Evolutionary conservation across 2,888 invertebrate genomes (phyloP), one percentile per base, ranked within the genome.

Genomic region (Tetranychus truncatus): DNA sequence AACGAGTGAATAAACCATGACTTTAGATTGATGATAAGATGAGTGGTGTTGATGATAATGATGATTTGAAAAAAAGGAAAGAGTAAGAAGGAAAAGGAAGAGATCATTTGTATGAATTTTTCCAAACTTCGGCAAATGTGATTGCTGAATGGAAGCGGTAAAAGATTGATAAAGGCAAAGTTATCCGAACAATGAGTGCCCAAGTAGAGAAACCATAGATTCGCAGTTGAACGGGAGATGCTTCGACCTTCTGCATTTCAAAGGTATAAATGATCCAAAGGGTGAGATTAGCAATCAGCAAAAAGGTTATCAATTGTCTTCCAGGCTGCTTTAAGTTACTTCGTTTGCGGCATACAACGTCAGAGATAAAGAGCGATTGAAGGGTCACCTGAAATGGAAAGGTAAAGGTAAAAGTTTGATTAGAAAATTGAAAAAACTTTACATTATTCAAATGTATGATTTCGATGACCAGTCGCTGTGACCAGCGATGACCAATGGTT

Each of bases 181-280:
- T 92, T 81, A 94, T 88, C 81, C 94, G 90, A 83, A 93, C 92
- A 73, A 95, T 90, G 79, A 95, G 88, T 75, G 92, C 89, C 95
- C 95, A 95, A 78, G 94, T 89, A 78, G 92, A 87, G 82, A 89
- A 91, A 75, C 95, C 95, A 82, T 94, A 95, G 85, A 94, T 93
- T 80, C 92, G 89, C 81, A 92, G 86, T 81, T 85, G 85, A 34
- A 86, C 84, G 79, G 94, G 94, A 85, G 94, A 93, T 79, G 91
- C 91, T 81, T 90, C 88, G 77, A 94, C 92, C 84, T 94, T 93
- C 84, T 92, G 92, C 79, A 91, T 91, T 84, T 95, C 94, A 82
- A 95, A 93, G 67, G 94, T 94, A 84, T 93, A 92, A 81, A 95
- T 91, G 79, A 93, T 89, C 90, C 95, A 95, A 90, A 95, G 91